Evolutionary conservation across 2,888 invertebrate genomes (phyloP).

Genomic region (Steromphala cineraria): DNA sequence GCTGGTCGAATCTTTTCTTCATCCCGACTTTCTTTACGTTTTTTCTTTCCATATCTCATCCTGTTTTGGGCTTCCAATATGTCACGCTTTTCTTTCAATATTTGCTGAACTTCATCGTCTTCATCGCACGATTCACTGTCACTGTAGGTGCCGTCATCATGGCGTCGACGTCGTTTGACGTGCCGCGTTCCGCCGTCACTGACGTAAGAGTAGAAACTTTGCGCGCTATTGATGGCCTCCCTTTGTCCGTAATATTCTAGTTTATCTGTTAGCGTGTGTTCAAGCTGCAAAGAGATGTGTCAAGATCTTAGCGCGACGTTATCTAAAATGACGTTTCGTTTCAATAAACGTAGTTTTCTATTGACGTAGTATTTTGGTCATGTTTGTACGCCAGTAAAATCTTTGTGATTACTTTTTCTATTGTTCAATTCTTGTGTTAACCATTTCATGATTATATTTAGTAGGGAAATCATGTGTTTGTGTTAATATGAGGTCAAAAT

Average conservation of each 20-base stretch:
- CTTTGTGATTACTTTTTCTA: no score
- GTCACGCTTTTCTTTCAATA: slow-evolving; percentile 42
- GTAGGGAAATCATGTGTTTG: no score
- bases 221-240: slow-evolving; percentile 64
- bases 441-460: no score
- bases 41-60: slow-evolving; percentile 22
- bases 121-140: slow-evolving; percentile 49
- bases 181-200: slow-evolving; percentile 56
- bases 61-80: slow-evolving; percentile 28
- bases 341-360: no score
- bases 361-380: no score
- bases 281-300: no score
- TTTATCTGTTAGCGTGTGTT: no score
- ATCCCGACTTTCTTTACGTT: slow-evolving; percentile 31
- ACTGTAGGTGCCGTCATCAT: slow-evolving; percentile 56
- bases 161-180: slow-evolving; percentile 47
- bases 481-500: no score
- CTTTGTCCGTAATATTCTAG: slow-evolving; percentile 32
- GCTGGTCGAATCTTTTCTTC: neutral
- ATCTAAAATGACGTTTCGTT: no score
- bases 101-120: slow-evolving; percentile 22
- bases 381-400: no score
- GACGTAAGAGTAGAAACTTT: slow-evolving; percentile 63
- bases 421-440: no score
- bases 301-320: no score